Base-by-base conservation (phyloP, 2,888 invertebrate species). In the Hoplodrina blanda region DNA sequence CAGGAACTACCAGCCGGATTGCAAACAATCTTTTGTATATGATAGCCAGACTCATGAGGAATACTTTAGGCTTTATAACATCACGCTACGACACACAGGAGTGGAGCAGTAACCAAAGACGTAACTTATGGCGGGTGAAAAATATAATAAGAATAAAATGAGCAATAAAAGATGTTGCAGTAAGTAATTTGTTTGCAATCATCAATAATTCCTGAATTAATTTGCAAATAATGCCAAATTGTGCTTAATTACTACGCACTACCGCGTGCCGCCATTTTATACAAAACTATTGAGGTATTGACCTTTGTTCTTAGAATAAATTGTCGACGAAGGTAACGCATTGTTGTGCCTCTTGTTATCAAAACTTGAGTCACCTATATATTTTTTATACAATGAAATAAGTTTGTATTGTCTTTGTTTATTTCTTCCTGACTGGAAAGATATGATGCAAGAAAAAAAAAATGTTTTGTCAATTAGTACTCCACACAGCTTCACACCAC, bases 291-390 rank as follows among this genome's bases (percentile, higher is more conserved):
- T 73, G 66, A 73, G 73, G 63, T 80, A 76, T 77, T 84, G 80
- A 79, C 79, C 87, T 87, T 75, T 82, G 81, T 69, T 60, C 67
- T 41, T 41, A 55, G 73, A 74, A 80, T 80, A 77, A 83, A 70
- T 80, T 78, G 72, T 75, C 73, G 80, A 77, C 80, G 56, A 81
- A 79, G 69, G 73, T 62, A 61, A 71, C 61, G 55, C 71, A 63
- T 69, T 85, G 70, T 80, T 76, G 17, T 69, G 67, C 66, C 71
- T 72, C 64, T 66, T 72, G 60, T 74, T 59, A 33, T 41, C 30
- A 17, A 62, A 62, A 54, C 11, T 17, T 13, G 66, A 25, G 49
- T 44, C 63, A 44, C 44, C 69, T 25, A 15, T 46, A 17, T 15
- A 17, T 46, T 46, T 46, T 46, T 17, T 13, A 41, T 46, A 15